Conservation (phyloP, 2,888 invertebrate species). For the Copidosoma aretas region DNA sequence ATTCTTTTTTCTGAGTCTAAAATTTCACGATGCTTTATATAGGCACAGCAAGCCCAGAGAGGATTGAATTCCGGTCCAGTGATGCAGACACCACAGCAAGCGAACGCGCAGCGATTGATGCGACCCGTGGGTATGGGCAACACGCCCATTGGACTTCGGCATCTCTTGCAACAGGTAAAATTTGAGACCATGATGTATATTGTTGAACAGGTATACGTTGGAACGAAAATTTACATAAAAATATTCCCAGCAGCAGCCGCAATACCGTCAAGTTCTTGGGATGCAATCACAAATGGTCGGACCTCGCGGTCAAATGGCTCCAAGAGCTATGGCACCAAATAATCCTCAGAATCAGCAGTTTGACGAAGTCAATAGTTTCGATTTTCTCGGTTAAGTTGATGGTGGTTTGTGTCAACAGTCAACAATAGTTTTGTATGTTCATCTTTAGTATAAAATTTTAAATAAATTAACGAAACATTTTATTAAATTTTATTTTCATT, state of each 20-base stretch:
- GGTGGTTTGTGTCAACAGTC: not conserved
- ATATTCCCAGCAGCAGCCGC: constrained; percentile 68
- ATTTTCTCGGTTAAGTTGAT: constrained; percentile 60
- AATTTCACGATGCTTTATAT: too few relatives aligned
- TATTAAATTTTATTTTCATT: too few relatives aligned
- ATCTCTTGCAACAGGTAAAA: constrained; percentile 78
- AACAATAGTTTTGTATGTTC: not conserved
- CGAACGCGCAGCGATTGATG: constrained; percentile 72
- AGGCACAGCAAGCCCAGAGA: constrained; percentile 60
- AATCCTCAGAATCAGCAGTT: constrained; percentile 64
- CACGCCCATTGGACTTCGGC: constrained; percentile 77
- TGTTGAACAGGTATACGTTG: not conserved
- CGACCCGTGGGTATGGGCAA: constrained; percentile 74
- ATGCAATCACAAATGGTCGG: constrained; percentile 66
- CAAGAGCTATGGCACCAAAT: constrained; percentile 59
- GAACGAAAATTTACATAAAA: too few relatives aligned
- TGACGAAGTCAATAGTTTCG: constrained; percentile 65
- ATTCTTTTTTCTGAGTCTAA: too few relatives aligned
- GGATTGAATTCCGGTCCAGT: constrained; percentile 55
- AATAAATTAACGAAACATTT: not conserved
- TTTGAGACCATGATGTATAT: not conserved
- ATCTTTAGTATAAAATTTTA: not conserved
- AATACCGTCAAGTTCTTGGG: constrained; percentile 70
- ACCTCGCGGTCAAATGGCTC: constrained; percentile 62
- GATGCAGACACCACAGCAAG: constrained; percentile 59